Base-by-base conservation (phyloP, 2,797 vertebrate species). In the Streptopelia turtur region DNA sequence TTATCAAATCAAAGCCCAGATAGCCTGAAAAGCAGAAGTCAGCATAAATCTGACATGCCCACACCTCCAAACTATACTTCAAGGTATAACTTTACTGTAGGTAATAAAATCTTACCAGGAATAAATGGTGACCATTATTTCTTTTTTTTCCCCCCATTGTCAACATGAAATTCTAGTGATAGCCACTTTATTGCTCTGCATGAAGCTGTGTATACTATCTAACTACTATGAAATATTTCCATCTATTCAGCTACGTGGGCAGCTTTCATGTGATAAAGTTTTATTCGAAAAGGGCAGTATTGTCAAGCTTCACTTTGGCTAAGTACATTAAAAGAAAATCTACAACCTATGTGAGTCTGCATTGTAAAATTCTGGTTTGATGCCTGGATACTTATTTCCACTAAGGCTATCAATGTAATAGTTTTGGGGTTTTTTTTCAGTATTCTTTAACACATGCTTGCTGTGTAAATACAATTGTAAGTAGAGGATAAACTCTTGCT, bases 151-250 rank as follows among this genome's bases (percentile, higher is more conserved):
- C 41, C 16, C 59, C 79, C 41, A 65, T 86, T 94, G 85, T 88
- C 79, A 92, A 63, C 93, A 93, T 84, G 85, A 94, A 91, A 90
- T 94, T 96, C 89, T 88, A 66, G 71, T 86, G 82, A 88, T 88
- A 93, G 83, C 60, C 70, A 81, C 66, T 91, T 94, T 84, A 94
- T 91, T 88, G 63, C 89, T 84, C 87, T 91, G 77, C 76, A 53
- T 88, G 77, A 90, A 82, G 60, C 74, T 87, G 89, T 63, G 88
- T 94, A 84, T 76, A 87, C 95, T 96, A 90, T 95, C 95, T 93
- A 89, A 91, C 70, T 64, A 35, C n/a, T 78, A 59, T 56, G 76
- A 93, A 93, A 88, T 50, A 91, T 93, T 96, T 89, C 69, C 66
- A 84, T 88, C 85, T 94, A 69, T 83, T 94, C 87, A 76, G 50